Evolutionary conservation across 2,888 invertebrate species (phyloP).

Genomic region (Ichneumoninae sp.): DNA sequence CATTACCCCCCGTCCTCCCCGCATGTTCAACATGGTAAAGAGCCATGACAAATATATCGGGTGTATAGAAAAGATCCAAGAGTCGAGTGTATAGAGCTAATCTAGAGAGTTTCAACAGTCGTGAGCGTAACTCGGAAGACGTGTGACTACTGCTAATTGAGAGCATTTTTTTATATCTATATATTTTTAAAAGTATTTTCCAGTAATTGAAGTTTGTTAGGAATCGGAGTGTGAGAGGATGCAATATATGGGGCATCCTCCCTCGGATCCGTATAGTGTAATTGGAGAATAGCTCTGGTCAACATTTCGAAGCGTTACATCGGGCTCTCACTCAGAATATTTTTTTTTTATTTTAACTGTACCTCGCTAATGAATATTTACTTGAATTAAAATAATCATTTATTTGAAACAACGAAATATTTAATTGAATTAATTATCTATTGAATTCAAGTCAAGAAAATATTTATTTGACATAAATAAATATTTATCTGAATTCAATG

Average conservation of each 20-base stretch:
- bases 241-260: conserved; percentile 18
- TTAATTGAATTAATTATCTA: too few relatives aligned
- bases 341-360: too few relatives aligned
- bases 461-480: too few relatives aligned
- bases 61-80: conserved; percentile 52
- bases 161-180: conserved; percentile 14
- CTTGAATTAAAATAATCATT: too few relatives aligned
- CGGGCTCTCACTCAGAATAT: too few relatives aligned
- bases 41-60: conserved; percentile 1
- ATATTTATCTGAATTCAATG: too few relatives aligned
- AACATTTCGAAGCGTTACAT: not conserved
- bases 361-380: not conserved
- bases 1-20: conserved; percentile 32
- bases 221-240: conserved; percentile 21
- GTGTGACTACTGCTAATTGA: conserved; percentile 44
- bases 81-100: conserved; percentile 19
- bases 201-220: conserved; percentile 6
- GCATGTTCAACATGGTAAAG: conserved; percentile 47
- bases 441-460: too few relatives aligned
- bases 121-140: conserved; percentile 59
- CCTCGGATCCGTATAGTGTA: conserved; percentile 15
- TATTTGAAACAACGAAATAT: too few relatives aligned
- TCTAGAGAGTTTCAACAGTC: conserved; percentile 34
- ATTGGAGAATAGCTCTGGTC: not conserved
- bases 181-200: not conserved